These are phyloP conservation scores for Sesamia nonagrioides DNA, from an alignment of 1,140 invertebrate species.

Conservation along the genomic window DNA sequence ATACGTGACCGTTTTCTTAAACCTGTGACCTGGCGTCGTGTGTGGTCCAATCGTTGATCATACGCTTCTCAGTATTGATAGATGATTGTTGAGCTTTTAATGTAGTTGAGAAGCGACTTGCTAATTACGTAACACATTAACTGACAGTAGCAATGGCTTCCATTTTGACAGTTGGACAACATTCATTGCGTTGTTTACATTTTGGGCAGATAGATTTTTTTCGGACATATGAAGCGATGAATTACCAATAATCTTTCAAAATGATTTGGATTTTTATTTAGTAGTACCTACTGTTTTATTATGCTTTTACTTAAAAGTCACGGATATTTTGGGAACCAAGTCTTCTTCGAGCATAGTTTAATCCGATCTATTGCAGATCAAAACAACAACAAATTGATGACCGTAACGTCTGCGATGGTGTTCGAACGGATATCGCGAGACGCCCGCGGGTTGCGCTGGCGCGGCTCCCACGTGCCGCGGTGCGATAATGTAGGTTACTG, in stretches of 20 bases:
- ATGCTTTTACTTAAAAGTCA: no score
- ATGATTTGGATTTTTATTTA: no score
- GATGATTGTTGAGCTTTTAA: slow-evolving; percentile 15
- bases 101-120: background rate
- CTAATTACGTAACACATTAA: no score
- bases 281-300: no score
- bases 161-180: no score
- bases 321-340: no score
- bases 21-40: slow-evolving; percentile 32
- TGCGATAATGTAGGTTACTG: background rate
- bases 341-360: no score
- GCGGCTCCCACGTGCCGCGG: slow-evolving; percentile 41
- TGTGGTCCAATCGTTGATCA: slow-evolving; percentile 45
- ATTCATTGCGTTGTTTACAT: no score
- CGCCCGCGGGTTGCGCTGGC: slow-evolving; percentile 27
- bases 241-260: no score
- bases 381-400: slow-evolving; percentile 26
- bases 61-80: slow-evolving; percentile 33
- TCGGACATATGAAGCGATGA: no score
- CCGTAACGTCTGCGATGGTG: slow-evolving; percentile 17
- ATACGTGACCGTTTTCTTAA: slow-evolving; percentile 48
- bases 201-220: no score
- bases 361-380: background rate
- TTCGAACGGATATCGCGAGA: slow-evolving; percentile 11
- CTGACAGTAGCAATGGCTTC: no score